Evolutionary conservation across 2,888 invertebrate species (phyloP).

Genomic region (Drosophila robusta): DNA sequence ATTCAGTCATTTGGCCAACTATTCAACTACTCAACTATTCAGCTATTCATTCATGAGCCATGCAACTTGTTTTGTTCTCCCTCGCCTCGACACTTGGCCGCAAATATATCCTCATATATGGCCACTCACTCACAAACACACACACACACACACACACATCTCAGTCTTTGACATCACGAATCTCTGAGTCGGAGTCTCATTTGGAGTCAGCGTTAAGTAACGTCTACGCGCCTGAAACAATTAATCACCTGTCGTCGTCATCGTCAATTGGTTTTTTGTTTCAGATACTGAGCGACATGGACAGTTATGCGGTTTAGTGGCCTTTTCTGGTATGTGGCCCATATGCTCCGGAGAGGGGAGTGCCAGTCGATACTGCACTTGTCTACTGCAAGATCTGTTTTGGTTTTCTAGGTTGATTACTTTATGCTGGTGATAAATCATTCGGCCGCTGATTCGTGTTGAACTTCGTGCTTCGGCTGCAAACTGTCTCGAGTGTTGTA

Average conservation of each 20-base stretch:
- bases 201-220: constrained; percentile 74
- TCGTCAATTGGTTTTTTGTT: constrained; percentile 64
- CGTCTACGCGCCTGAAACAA: constrained; percentile 75
- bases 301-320: constrained; percentile 76
- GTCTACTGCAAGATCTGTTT: constrained; percentile 53
- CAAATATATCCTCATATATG: constrained; percentile 50
- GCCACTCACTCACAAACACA: constrained; percentile 34
- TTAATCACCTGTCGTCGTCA: constrained; percentile 81
- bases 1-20: constrained; percentile 75
- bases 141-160: constrained; percentile 29
- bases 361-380: constrained; percentile 47
- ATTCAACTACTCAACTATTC: constrained; percentile 68
- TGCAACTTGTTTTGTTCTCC: constrained; percentile 74
- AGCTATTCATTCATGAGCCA: constrained; percentile 74
- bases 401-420: constrained; percentile 66
- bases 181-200: constrained; percentile 38
- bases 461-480: constrained; percentile 49
- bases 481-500: constrained; percentile 26
- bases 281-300: constrained; percentile 48
- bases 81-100: constrained; percentile 59
- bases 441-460: constrained; percentile 65
- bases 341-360: constrained; percentile 35
- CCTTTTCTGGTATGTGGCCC: constrained; percentile 68
- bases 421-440: constrained; percentile 67
- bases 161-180: constrained; percentile 69